phyloP scores from a whole-genome alignment of 2,113 vertebrate genomes.

The Microtus oregoni region DNA sequence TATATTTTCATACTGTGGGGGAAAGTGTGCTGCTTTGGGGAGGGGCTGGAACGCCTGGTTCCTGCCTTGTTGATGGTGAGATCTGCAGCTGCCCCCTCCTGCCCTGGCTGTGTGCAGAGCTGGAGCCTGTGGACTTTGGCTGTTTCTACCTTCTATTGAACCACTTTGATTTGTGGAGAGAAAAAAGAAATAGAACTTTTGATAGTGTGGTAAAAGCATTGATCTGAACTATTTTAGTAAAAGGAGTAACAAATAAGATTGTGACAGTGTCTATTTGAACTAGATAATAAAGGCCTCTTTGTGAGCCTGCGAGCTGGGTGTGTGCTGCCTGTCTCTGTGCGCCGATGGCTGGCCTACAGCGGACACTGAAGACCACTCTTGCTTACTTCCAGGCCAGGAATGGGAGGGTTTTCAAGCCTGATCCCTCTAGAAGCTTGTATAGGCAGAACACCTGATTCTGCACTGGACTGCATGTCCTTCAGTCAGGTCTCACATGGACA shows the following conservation, averaged over 20 bases:
- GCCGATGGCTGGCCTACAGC: not conserved
- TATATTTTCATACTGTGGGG: conserved; percentile 87
- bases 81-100: conserved; percentile 76
- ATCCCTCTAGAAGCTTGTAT: accelerated
- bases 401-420: not conserved
- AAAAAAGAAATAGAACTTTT: conserved; percentile 85
- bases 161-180: conserved; percentile 83
- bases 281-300: conserved; percentile 88
- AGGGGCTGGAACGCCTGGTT: conserved; percentile 81
- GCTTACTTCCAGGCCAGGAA: not conserved
- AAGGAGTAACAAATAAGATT: conserved; percentile 85
- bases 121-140: conserved; percentile 80
- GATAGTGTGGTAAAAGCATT: conserved; percentile 90
- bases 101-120: conserved; percentile 80
- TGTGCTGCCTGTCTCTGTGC: not conserved
- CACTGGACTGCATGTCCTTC: not conserved
- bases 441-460: too few relatives aligned
- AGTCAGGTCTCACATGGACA: not conserved
- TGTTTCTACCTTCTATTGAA: conserved; percentile 85
- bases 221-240: conserved; percentile 91
- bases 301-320: conserved; percentile 71
- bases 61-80: conserved; percentile 78
- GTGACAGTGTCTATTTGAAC: conserved; percentile 89
- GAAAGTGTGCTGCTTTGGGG: conserved; percentile 86
- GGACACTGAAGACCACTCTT: accelerated